Conservation (phyloP, 2,888 invertebrate genomes). For the Nebria brevicollis region DNA sequence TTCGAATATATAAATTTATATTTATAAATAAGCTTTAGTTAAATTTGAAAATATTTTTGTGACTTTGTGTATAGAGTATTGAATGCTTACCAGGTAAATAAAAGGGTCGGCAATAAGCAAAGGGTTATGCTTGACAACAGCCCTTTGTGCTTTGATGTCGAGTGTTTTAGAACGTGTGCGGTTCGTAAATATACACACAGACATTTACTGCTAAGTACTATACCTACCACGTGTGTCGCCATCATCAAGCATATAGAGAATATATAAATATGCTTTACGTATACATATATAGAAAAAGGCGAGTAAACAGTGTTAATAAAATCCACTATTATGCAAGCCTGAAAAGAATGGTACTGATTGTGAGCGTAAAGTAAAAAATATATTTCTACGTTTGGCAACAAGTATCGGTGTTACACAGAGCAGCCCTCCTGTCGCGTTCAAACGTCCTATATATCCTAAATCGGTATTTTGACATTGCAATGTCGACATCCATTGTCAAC, state of each 20-base stretch:
- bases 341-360: no score
- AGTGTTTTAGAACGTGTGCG: constrained; percentile 36
- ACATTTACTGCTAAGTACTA: constrained; percentile 6
- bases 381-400: not conserved
- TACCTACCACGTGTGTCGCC: not conserved
- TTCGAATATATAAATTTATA: no score
- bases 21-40: no score
- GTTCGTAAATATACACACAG: constrained; percentile 11
- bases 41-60: no score
- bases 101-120: constrained; percentile 19
- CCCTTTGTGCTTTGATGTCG: constrained; percentile 29
- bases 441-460: constrained; percentile 13
- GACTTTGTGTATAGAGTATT: no score
- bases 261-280: not conserved
- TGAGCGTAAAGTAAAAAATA: no score
- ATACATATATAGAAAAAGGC: no score
- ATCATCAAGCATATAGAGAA: not conserved
- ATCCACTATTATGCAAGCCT: no score
- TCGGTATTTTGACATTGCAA: constrained; percentile 42
- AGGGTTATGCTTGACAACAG: constrained; percentile 43
- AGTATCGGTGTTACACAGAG: constrained; percentile 31
- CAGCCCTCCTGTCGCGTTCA: constrained; percentile 17
- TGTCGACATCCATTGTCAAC: constrained; percentile 23
- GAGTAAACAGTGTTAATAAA: no score
- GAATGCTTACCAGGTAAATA: not conserved